Percentiles rank a stretch among this genome's conserved stretches.
These are phyloP conservation scores for Dyspetes luteomarginatus DNA, from an alignment of 2,888 invertebrate species.

Conservation along the genomic window DNA sequence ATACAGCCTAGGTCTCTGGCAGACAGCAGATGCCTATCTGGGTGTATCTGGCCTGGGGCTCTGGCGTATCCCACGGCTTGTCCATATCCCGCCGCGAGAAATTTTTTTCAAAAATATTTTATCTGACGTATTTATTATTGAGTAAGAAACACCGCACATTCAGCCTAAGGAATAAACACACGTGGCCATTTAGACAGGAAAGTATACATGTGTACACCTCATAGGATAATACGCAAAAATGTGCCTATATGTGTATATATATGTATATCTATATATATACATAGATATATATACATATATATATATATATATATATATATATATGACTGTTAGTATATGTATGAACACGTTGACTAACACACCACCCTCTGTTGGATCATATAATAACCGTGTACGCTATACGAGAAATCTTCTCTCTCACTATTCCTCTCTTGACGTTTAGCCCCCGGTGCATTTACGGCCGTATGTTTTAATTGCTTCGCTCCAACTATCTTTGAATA, in stretches of 20 bases:
- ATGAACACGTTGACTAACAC: neutral
- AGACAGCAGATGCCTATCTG: constrained; percentile 46
- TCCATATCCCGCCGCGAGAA: constrained; percentile 18
- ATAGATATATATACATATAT: neutral
- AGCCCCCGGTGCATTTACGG: constrained; percentile 63
- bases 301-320: neutral
- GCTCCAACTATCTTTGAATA: constrained; percentile 59
- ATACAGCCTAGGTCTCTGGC: constrained; percentile 5
- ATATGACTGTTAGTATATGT: neutral
- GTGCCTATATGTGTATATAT: neutral
- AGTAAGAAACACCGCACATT: constrained; percentile 50
- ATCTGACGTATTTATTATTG: constrained; percentile 68
- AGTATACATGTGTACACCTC: constrained; percentile 27
- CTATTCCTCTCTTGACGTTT: constrained; percentile 48
- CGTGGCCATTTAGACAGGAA: constrained; percentile 34
- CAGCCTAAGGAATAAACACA: constrained; percentile 13
- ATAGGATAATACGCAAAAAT: constrained; percentile 44
- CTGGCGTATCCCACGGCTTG: constrained; percentile 40
- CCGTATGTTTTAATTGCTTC: constrained; percentile 64
- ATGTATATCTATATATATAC: neutral
- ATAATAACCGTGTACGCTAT: constrained; percentile 63
- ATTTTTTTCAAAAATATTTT: constrained; percentile 43
- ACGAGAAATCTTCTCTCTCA: constrained; percentile 36
- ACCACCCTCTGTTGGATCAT: constrained; percentile 24
- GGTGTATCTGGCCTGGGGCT: constrained; percentile 33